Conservation (phyloP, 2,797 vertebrate genomes). For the Poecilia velifera region DNA sequence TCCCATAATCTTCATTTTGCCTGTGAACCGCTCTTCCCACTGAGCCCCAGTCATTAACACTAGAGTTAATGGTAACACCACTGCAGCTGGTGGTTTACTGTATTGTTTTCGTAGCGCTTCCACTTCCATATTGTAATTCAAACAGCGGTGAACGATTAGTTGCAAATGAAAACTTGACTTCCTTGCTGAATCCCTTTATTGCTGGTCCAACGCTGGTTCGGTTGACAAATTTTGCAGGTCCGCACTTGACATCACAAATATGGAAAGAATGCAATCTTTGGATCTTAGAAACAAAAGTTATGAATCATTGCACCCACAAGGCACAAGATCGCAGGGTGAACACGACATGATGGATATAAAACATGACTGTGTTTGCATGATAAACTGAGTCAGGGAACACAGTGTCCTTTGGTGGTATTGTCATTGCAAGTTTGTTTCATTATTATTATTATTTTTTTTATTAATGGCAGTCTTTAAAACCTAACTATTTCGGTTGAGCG, state of each 20-base stretch:
- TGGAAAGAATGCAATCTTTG: conserved; percentile 45
- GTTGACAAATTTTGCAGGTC: conserved; percentile 34
- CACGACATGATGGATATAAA: neutral
- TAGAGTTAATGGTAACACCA: neutral
- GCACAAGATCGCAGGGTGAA: conserved; percentile 30
- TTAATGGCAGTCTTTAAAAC: neutral
- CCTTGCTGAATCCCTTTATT: conserved; percentile 1
- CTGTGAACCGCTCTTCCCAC: neutral
- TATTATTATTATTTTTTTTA: neutral
- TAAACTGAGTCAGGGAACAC: conserved; percentile 23
- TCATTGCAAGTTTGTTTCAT: neutral
- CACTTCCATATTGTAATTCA: neutral
- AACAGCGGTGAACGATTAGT: neutral
- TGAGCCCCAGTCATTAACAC: neutral
- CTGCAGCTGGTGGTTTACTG: neutral
- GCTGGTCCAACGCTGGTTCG: conserved; percentile 3
- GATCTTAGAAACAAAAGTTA: conserved; percentile 17
- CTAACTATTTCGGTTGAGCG: neutral
- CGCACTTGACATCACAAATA: conserved; percentile 42
- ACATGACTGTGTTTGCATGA: conserved; percentile 20
- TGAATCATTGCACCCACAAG: conserved; percentile 44
- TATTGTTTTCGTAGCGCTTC: neutral
- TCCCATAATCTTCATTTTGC: neutral
- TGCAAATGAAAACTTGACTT: neutral
- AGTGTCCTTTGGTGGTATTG: conserved; percentile 1